Base-by-base conservation (phyloP, 2,888 invertebrate species). In the Rotaria socialis region DNA sequence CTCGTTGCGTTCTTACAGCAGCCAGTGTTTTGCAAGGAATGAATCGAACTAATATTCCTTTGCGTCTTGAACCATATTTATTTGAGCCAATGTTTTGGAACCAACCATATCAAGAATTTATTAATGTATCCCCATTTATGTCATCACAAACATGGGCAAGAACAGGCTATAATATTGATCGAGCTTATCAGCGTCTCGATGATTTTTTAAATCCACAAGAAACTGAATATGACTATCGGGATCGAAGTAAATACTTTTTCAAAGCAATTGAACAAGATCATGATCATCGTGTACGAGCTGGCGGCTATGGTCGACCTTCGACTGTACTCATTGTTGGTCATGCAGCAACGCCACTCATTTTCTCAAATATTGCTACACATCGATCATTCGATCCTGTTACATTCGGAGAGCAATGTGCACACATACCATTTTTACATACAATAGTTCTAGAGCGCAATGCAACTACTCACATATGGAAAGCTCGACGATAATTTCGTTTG, bases 261-360 rank as follows among this genome's bases (percentile, higher is more conserved):
- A 22, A 80, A n/a, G 10, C 47, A n/a, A 80, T 80, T 47, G n/a
- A 47, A 47, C 43, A 19, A n/a, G 47, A 47, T n/a, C 47, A 80
- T 47, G 47, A 47, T 43, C 22, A 1, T 80, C 3, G 3, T 14
- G 35, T 24, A 67, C 16, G 14, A 27, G 2, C 3, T 11, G 2
- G 5, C 0, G 35, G 27, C 27, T 27, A 11, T 67, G 19, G 35
- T 4, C 80, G 47, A 47, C 80, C 10, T 43, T 14, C 43, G 2
- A 80, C 24, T 80, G 19, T 80, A 47, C 80, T 80, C 3, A 47
- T 80, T 47, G 80, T 80, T 43, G 80, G 80, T 24, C 80, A 80
- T 80, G 80, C 80, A 47, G 43, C 80, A 47, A 14, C 80, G 14
- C 43, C 80, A 80, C 7, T 80, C 35, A 47, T 80, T 11, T 80